Conservation (phyloP, 2,888 invertebrate genomes). For the Calliopum simillimum region DNA sequence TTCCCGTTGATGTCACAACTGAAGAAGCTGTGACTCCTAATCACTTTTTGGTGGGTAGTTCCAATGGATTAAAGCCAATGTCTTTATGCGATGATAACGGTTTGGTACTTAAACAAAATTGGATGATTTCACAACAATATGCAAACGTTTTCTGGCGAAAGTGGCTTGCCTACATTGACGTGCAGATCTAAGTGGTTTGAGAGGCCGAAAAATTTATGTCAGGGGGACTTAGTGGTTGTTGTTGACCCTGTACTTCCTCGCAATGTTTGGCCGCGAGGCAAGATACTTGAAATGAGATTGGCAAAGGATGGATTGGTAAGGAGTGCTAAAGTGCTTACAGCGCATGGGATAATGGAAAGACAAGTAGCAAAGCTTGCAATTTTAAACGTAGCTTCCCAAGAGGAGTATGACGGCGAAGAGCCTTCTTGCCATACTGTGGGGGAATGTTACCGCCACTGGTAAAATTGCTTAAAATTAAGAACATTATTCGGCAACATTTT, state of each 20-base stretch:
- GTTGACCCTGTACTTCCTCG: slow-evolving; percentile 33
- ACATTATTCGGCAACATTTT: too few species aligned
- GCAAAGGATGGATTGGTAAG: slow-evolving; percentile 35
- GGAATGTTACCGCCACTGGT: background rate
- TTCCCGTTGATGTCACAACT: too few species aligned
- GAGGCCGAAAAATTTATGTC: slow-evolving; percentile 5
- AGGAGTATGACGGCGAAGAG: too few species aligned
- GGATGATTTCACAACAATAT: too few species aligned
- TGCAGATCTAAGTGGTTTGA: too few species aligned
- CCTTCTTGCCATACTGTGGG: too few species aligned
- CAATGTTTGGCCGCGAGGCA: slow-evolving; percentile 35
- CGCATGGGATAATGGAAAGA: slow-evolving; percentile 25
- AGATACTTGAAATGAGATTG: slow-evolving; percentile 31
- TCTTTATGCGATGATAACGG: too few species aligned
- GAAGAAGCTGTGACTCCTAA: too few species aligned
- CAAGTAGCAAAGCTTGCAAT: slow-evolving; percentile 21
- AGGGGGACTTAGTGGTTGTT: slow-evolving; percentile 29
- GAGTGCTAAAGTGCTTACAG: slow-evolving; percentile 29
- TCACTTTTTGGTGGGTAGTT: too few species aligned
- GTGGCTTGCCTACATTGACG: slow-evolving; percentile 2
- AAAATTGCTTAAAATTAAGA: background rate
- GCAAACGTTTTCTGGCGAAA: too few species aligned
- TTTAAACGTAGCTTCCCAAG: too few species aligned
- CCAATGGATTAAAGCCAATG: background rate
- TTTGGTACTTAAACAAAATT: too few species aligned